A percentile compares a stretch with the other conserved stretches of the same genome.
These are phyloP conservation scores for Cebus imitator DNA, from an alignment of 2,113 vertebrate species.

Conservation along the genomic window DNA sequence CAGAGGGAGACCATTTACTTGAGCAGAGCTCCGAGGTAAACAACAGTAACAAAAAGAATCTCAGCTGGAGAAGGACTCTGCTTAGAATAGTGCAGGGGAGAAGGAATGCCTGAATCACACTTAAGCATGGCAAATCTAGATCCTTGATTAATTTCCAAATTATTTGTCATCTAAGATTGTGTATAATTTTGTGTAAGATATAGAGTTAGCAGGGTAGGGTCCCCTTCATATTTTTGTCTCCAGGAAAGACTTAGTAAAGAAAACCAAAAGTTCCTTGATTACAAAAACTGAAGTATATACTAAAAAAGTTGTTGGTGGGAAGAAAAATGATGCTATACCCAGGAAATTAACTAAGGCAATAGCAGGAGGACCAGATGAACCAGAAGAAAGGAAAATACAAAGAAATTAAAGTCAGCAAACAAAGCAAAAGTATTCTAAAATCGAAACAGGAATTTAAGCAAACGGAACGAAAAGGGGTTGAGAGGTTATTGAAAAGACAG, in stretches of 20 bases:
- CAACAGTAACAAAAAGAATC: not conserved
- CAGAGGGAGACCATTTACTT: not conserved
- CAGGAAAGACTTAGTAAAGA: not conserved
- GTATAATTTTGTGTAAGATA: not conserved
- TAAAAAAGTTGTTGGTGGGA: not conserved
- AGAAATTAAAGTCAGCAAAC: conserved; percentile 25
- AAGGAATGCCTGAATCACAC: not conserved
- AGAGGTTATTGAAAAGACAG: not conserved
- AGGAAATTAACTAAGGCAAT: conserved; percentile 12
- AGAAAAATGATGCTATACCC: not conserved
- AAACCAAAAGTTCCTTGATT: not conserved
- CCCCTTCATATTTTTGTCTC: not conserved
- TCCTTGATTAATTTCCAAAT: not conserved
- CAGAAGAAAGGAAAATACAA: conserved; percentile 13
- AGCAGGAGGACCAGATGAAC: not conserved
- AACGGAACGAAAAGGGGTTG: not conserved
- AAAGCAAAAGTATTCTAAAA: conserved; percentile 27
- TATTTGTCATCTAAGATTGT: not conserved
- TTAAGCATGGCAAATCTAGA: not conserved
- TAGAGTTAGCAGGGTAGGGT: not conserved
- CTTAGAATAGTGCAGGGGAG: not conserved
- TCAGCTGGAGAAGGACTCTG: not conserved
- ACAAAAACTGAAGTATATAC: not conserved
- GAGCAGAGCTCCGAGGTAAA: not conserved
- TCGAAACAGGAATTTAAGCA: not conserved